Conservation (phyloP, 2,888 invertebrate species). For the Sarcophaga carnaria region DNA sequence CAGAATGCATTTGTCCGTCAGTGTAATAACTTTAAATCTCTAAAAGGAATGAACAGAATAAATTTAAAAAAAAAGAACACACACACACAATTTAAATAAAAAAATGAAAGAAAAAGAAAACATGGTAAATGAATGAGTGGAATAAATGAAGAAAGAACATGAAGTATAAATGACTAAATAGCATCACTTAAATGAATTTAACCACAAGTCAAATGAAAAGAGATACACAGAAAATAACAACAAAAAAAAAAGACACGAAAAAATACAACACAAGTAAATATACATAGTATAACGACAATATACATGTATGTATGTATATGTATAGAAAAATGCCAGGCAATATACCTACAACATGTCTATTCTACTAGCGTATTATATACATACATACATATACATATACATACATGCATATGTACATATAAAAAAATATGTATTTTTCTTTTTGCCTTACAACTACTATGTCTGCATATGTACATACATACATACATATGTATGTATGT, state of each 20-base stretch:
- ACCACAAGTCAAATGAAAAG: conserved; percentile 65
- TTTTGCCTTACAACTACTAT: neutral
- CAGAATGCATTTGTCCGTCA: neutral
- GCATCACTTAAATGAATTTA: conserved; percentile 69
- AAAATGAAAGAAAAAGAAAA: neutral
- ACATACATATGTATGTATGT: too few relatives aligned
- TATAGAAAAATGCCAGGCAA: conserved; percentile 44
- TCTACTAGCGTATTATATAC: neutral
- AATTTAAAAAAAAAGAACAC: neutral
- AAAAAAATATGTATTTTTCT: neutral
- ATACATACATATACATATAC: neutral
- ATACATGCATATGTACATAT: conserved; percentile 25
- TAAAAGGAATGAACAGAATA: too few relatives aligned
- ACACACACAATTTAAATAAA: neutral
- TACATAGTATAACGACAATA: neutral
- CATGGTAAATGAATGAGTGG: neutral
- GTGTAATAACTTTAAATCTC: neutral
- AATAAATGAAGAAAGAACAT: conserved; percentile 29
- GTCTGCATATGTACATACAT: neutral
- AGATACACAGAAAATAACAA: conserved; percentile 25
- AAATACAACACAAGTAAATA: neutral
- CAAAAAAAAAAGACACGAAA: neutral
- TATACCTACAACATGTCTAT: neutral
- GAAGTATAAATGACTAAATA: conserved; percentile 66
- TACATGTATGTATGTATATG: neutral